Percentiles rank a stretch among this genome's conserved stretches.
Evolutionary conservation across 2,113 vertebrate genomes (phyloP).

Genomic region (Cnemophilus loriae): DNA sequence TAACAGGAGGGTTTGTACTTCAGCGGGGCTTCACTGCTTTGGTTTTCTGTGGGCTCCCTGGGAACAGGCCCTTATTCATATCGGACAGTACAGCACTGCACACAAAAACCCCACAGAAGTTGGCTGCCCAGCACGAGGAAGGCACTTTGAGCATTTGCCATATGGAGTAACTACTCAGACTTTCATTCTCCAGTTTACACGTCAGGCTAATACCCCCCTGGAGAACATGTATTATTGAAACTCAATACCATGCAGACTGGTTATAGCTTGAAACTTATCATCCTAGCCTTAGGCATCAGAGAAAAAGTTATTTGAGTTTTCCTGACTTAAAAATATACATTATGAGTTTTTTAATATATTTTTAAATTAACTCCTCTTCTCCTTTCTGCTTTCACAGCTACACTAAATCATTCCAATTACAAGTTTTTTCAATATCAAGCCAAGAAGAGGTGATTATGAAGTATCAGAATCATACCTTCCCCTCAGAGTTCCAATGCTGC

Average conservation of each 20-base stretch:
- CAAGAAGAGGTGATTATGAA: constrained; percentile 42
- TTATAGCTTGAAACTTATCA: constrained; percentile 35
- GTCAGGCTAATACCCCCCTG: not conserved
- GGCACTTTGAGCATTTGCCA: not conserved
- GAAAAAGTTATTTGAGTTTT: constrained; percentile 40
- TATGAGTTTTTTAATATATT: constrained; percentile 61
- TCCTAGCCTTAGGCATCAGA: constrained; percentile 17
- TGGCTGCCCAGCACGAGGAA: not conserved
- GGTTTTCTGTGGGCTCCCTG: not conserved
- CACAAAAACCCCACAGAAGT: not conserved
- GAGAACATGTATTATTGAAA: constrained; percentile 53
- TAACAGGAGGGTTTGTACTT: not conserved
- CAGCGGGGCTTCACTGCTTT: not conserved
- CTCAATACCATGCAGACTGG: constrained; percentile 7
- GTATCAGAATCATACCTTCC: constrained; percentile 7
- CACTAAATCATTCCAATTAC: constrained; percentile 53
- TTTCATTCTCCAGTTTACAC: constrained; percentile 25
- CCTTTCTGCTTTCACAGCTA: constrained; percentile 51
- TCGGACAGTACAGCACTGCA: not conserved
- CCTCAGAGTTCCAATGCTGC: not conserved
- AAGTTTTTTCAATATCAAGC: constrained; percentile 47
- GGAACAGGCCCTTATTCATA: not conserved
- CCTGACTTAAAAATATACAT: constrained; percentile 36
- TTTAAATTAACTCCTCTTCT: constrained; percentile 60
- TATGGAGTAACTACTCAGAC: not conserved